Evolutionary conservation across 1,140 invertebrate species (phyloP).

Genomic region (Asobara japonica): DNA sequence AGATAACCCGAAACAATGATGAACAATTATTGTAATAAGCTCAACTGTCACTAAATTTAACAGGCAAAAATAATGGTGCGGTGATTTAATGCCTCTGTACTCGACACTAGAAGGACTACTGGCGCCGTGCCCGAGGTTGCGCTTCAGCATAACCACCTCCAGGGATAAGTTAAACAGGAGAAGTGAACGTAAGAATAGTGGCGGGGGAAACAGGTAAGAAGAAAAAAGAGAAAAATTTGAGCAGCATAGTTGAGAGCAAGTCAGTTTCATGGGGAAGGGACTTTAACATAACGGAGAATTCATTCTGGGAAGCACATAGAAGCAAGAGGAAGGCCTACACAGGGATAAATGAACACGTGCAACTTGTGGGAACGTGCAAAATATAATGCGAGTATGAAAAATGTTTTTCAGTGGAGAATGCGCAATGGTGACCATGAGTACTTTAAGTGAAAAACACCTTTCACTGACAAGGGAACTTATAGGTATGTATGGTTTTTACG

Average conservation of each 20-base stretch:
- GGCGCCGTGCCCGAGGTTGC: background rate
- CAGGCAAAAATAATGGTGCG: too few species aligned
- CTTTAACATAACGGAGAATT: slow-evolving; percentile 11
- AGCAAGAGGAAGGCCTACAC: background rate
- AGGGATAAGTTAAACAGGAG: background rate
- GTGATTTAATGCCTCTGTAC: background rate
- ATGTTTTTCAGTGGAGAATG: too few species aligned
- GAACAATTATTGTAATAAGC: too few species aligned
- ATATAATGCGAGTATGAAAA: too few species aligned
- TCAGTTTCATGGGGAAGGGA: background rate
- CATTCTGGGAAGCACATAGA: slow-evolving; percentile 4
- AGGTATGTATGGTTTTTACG: too few species aligned
- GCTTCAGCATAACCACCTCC: background rate
- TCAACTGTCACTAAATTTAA: too few species aligned
- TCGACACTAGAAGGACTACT: background rate
- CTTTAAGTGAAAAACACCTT: too few species aligned
- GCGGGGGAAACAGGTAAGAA: background rate
- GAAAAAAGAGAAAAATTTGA: background rate
- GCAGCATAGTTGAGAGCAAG: background rate
- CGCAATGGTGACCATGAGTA: too few species aligned
- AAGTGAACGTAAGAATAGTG: background rate
- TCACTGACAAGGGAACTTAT: too few species aligned
- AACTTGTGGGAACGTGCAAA: background rate
- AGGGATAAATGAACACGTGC: background rate
- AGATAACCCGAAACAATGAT: too few species aligned